Evolutionary conservation across 2,113 vertebrate species (phyloP), one percentile per base, ranked within the genome.

Genomic region (Orycteropus afer): DNA sequence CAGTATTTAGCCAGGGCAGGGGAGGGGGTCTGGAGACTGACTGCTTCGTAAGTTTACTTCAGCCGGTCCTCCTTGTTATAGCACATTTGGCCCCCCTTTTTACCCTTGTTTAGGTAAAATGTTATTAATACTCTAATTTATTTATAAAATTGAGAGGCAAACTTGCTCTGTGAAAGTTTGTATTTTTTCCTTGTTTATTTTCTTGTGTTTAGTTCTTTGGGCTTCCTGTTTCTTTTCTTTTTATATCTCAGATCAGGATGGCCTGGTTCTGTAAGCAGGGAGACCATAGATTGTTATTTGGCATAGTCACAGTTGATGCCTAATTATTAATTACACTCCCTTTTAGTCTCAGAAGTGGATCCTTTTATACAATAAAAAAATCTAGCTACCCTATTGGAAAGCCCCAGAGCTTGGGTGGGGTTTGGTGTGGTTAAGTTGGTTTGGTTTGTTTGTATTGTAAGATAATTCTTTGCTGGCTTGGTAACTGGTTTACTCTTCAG

Each of bases 181-280:
- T 73, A 5, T 45, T n/a, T 82, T 61, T 74, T 67, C 7, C 20
- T 53, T 82, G 18, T 59, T 82, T 81, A 47, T 81, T 86, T 67
- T 42, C 40, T 74, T 67, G 77, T 67, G 86, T 77, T 69, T 61
- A 51, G 4, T 71, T 85, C 69, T n/a, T 86, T 27, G n/a, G 45
- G 32, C 73, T 79, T 90, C 45, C n/a, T 86, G n/a, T 90, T 94
- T 73, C 53, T 74, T 76, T 37, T 83, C 18, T 40, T 61, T 84
- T 85, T 71, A 27, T 90, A 18, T 86, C 83, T 53, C 40, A 86
- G 74, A 71, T 63, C 42, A 86, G 74, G 45, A 90, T 63, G 53
- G 37, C 63, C 29, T 90, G 11, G n/a, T 55, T 63, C 32, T 86
- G 42, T 17, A 85, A 90, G 40, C 34, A 94, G 63, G 47, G 34